Evolutionary conservation across 2,888 invertebrate genomes (phyloP), one percentile per base, ranked within the genome.

Genomic region (Odontomyia ornata): DNA sequence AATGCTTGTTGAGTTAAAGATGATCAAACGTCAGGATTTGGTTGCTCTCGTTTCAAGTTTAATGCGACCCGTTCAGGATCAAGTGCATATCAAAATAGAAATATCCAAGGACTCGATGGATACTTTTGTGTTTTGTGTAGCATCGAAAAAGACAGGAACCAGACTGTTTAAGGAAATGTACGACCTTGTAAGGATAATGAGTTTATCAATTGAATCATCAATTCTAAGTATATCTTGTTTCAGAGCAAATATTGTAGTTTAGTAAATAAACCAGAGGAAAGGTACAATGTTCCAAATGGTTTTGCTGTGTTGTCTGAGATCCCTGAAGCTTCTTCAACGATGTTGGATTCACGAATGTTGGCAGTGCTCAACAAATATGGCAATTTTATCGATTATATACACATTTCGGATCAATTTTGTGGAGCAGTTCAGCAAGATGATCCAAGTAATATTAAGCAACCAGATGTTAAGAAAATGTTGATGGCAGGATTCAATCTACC

Each of bases 21-120:
- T 99, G 80, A 92, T 98, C 73, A 99, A 97, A 90, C 90, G 99
- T 52, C 99, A 99, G 89, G 99, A 99, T 87, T 88, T 99, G 73
- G 93, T 99, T 1, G 94, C 95, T 73, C 90, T 97, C 13, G 86
- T 98, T 0, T 89, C 96, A 0, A 93, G 95, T 52, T 86, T 96
- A 79, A 92, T 97, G 84, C 90, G 94, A 77, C 98, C 98, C 0
- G 90, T 92, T 46, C 89, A 93, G 78, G 99, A 99, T 88, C 95
- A 96, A 86, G 89, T 97, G 62, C 92, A 93, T 72, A 89, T 98
- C 76, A 93, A 93, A 83, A 93, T 97, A 60, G 94, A 94, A 81
- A 91, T 98, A 84, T 93, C 95, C 79, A 92, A 93, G 84, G 96
- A 96, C 81, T 95, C 97, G 82, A 93, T 96, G 91, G 99, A 99